Evolutionary conservation across 2,888 invertebrate genomes (phyloP).

Genomic region (Agriotes lineatus): DNA sequence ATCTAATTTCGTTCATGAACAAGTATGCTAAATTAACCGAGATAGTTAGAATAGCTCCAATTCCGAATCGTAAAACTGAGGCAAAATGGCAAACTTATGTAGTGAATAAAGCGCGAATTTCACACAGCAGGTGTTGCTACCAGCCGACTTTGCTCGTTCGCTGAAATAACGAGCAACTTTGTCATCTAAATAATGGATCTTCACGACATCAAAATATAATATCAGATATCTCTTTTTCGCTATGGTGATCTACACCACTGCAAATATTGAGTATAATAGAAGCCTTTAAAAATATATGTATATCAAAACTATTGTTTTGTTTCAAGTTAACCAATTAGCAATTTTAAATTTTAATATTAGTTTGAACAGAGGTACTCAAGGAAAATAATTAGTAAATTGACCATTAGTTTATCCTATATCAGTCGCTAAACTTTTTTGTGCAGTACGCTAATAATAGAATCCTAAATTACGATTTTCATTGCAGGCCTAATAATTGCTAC

Average conservation of each 20-base stretch:
- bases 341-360: no score
- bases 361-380: no score
- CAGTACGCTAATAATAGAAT: no score
- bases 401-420: no score
- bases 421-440: no score
- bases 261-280: no score
- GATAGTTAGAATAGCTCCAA: neutral
- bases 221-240: conserved; percentile 33
- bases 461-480: no score
- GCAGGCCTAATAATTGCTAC: no score
- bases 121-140: conserved; percentile 41
- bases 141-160: conserved; percentile 33
- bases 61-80: conserved; percentile 11
- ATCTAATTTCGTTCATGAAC: neutral
- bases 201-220: conserved; percentile 41
- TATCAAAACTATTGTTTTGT: no score
- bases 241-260: conserved; percentile 25
- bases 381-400: no score
- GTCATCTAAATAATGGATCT: conserved; percentile 44
- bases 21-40: neutral
- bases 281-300: no score
- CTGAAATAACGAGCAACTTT: conserved; percentile 41
- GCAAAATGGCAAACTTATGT: conserved; percentile 34
- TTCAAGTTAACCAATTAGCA: no score
- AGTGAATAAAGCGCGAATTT: conserved; percentile 36